Evolutionary conservation across 2,113 vertebrate species (phyloP).

Genomic region (Malurus alboscapulatus): DNA sequence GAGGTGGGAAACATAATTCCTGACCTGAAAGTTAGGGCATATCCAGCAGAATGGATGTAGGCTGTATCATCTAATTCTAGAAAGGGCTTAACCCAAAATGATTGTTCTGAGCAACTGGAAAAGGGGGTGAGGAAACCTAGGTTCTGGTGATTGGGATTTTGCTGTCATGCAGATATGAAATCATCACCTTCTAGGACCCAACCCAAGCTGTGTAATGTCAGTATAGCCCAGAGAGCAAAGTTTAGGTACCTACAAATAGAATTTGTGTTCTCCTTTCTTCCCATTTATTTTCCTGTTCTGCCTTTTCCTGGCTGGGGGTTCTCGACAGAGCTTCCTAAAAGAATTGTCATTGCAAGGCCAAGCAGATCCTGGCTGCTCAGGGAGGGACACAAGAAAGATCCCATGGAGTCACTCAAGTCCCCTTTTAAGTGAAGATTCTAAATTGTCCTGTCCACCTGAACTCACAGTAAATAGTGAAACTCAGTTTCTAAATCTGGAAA

Average conservation of each 20-base stretch:
- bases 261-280: background rate
- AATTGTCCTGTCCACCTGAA: background rate
- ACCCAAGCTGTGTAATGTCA: background rate
- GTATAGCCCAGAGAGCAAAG: background rate
- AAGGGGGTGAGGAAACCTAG: background rate
- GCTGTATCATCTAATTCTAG: fast-evolving
- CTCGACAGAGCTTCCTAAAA: background rate
- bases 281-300: background rate
- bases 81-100: background rate
- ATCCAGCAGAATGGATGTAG: background rate
- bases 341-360: background rate
- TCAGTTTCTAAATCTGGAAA: background rate
- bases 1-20: background rate
- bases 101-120: background rate
- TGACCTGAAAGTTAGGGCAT: background rate
- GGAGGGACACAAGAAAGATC: background rate
- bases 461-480: background rate
- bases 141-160: background rate
- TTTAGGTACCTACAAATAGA: background rate
- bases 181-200: background rate
- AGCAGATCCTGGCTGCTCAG: background rate
- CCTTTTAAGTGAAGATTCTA: background rate
- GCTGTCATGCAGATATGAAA: background rate
- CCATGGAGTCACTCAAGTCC: background rate
- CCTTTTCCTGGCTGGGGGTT: background rate